These are phyloP conservation scores for Haliaeetus leucogaster DNA, from an alignment of 2,113 vertebrate genomes.

Conservation along the genomic window DNA sequence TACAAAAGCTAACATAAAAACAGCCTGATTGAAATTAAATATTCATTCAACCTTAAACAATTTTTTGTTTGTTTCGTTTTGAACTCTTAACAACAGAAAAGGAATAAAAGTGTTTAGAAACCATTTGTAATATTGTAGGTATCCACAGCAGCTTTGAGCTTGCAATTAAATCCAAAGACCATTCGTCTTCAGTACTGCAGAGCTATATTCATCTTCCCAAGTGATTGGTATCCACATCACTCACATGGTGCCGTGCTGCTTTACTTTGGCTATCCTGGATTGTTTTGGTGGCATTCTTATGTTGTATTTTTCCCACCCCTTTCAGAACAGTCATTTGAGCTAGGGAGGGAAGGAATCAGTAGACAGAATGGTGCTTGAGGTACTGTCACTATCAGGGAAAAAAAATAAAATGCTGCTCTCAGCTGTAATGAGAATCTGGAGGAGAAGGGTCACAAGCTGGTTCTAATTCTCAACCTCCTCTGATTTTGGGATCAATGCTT, in stretches of 20 bases:
- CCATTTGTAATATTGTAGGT: not conserved
- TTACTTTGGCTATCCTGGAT: not conserved
- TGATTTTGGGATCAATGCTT: not conserved
- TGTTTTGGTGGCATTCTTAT: not conserved
- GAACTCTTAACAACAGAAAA: not conserved
- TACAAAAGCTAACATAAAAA: not conserved
- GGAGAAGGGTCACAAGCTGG: not conserved
- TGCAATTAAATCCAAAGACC: not conserved
- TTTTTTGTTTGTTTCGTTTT: not conserved
- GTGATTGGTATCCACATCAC: not conserved
- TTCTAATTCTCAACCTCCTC: not conserved
- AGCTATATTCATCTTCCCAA: not conserved
- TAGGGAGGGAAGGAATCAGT: not conserved
- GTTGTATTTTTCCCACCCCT: not conserved
- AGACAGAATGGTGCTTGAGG: not conserved
- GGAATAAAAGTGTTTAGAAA: not conserved
- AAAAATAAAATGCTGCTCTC: not conserved
- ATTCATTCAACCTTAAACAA: not conserved
- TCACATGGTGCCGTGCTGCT: not conserved
- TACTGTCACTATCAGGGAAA: fast-evolving
- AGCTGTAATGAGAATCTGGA: not conserved
- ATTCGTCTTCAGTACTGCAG: not conserved
- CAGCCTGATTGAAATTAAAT: not conserved
- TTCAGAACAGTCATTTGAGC: not conserved
- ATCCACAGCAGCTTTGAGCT: not conserved